These are phyloP conservation scores for Trididemnum nubilum DNA, from an alignment of 23 tunicate species.

Conservation along the genomic window DNA sequence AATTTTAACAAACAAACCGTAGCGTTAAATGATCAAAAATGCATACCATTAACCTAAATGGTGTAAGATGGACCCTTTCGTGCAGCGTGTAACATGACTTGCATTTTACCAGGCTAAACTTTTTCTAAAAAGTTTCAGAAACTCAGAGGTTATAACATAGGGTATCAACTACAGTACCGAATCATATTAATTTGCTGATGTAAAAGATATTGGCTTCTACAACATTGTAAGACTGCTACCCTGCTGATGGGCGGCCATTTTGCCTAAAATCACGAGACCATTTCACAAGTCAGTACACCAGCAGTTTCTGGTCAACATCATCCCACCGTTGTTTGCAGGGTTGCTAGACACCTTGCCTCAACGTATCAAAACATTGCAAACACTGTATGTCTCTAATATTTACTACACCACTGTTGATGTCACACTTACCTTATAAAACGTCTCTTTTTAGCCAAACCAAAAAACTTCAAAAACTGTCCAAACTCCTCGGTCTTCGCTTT, in stretches of 20 bases:
- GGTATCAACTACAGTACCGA: neutral
- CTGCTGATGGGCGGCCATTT: neutral
- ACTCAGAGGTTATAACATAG: neutral
- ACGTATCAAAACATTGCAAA: neutral
- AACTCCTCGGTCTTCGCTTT: constrained; percentile 2
- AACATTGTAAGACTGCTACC: neutral
- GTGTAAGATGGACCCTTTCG: neutral
- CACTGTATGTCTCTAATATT: neutral
- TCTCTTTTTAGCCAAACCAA: neutral
- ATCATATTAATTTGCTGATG: neutral
- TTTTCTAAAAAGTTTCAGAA: neutral
- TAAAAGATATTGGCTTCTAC: neutral
- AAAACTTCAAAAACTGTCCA: neutral
- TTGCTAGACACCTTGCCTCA: constrained; percentile 2
- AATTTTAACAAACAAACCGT: neutral
- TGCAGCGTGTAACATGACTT: neutral
- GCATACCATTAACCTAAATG: neutral
- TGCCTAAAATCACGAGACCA: neutral
- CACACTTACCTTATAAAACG: neutral
- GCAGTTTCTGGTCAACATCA: constrained; percentile 1
- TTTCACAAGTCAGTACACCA: neutral
- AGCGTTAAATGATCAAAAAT: neutral
- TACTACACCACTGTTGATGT: neutral
- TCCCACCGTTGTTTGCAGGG: neutral
- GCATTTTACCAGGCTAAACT: constrained; percentile 1